A percentile compares a stretch with the other conserved stretches of the same genome.
Evolutionary conservation across 92 coral and sea anemone species (phyloP).

Genomic region (Hydrozoanthus gracilis): DNA sequence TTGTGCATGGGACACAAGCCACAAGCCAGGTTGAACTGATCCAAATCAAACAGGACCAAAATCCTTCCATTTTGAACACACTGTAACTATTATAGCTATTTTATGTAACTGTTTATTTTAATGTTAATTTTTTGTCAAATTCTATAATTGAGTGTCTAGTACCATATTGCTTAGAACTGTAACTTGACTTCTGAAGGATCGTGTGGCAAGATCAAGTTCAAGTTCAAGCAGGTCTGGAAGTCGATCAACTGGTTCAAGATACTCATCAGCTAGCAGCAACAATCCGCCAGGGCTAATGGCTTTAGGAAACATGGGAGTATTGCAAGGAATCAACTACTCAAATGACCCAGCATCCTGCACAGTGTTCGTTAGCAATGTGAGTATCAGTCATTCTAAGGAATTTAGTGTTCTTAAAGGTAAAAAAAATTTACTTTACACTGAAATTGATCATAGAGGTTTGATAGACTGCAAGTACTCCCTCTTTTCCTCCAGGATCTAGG

Average conservation of each 20-base stretch:
- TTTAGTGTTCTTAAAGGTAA: no score
- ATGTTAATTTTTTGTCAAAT: background rate
- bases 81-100: no score
- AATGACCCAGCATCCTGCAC: slow-evolving; percentile 83
- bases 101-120: background rate
- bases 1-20: no score
- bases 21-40: no score
- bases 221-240: background rate
- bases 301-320: slow-evolving; percentile 59
- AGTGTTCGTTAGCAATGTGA: slow-evolving; percentile 97
- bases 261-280: slow-evolving; percentile 38
- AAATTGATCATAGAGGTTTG: no score
- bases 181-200: slow-evolving; percentile 60
- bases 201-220: slow-evolving; percentile 41
- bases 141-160: no score
- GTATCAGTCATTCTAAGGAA: slow-evolving; percentile 22
- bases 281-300: slow-evolving; percentile 66
- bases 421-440: no score
- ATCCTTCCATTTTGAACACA: no score
- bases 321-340: slow-evolving; percentile 66
- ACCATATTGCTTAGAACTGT: no score
- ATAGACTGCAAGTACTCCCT: no score
- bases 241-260: slow-evolving; percentile 21
- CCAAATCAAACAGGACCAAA: no score
- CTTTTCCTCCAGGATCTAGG: no score